phyloP scores from a whole-genome alignment of 2,888 invertebrate genomes.

The Parapristionchus giblindavisi region DNA sequence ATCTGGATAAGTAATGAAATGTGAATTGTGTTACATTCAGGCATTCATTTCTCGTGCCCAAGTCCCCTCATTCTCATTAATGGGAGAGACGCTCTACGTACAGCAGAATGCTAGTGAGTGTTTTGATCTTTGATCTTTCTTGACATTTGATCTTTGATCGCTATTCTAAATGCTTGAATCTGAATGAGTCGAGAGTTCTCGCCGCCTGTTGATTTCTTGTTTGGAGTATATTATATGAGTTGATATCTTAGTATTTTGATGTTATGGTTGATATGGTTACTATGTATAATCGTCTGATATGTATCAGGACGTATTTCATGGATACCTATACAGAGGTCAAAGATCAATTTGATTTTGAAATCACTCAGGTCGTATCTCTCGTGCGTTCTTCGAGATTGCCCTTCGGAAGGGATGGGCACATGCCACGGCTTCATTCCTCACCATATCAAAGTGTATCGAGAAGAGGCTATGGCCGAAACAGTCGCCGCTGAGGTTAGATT shows the following conservation, averaged over 20 bases:
- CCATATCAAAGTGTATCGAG: constrained; percentile 90
- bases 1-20: neutral
- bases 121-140: too few relatives aligned
- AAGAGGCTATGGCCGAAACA: constrained; percentile 90
- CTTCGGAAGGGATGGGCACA: constrained; percentile 88
- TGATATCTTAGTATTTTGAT: neutral
- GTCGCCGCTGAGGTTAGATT: constrained; percentile 74
- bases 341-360: too few relatives aligned
- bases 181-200: neutral
- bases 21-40: constrained; percentile 42
- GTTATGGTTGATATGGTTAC: neutral
- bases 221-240: neutral
- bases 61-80: constrained; percentile 84
- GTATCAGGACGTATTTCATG: neutral
- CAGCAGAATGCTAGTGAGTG: constrained; percentile 77
- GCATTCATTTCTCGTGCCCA: constrained; percentile 77
- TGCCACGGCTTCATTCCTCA: constrained; percentile 85
- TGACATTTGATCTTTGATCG: too few relatives aligned
- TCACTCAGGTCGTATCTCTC: constrained; percentile 75
- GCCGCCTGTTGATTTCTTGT: neutral
- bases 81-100: constrained; percentile 88
- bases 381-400: constrained; percentile 93
- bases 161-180: too few relatives aligned
- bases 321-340: neutral
- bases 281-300: neutral